Evolutionary conservation across 2,888 invertebrate species (phyloP).

Genomic region (Nudaria mundana): DNA sequence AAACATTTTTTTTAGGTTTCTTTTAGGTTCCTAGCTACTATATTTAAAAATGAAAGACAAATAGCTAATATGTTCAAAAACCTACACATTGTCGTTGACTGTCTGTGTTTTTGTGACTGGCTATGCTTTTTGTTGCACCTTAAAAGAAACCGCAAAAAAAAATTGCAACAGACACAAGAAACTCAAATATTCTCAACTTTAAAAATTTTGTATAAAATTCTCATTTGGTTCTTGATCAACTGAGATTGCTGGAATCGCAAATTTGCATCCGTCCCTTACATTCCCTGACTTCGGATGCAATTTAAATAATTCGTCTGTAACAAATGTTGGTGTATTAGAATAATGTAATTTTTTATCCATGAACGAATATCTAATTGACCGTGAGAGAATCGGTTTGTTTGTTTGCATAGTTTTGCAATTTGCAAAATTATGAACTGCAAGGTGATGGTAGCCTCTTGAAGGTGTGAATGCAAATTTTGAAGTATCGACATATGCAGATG

Average conservation of each 20-base stretch:
- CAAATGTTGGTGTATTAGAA: slow-evolving; percentile 59
- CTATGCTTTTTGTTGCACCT: too few relatives aligned
- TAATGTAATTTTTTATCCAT: slow-evolving; percentile 53
- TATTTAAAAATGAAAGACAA: too few relatives aligned
- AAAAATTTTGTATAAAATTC: slow-evolving; percentile 70
- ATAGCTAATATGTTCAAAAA: too few relatives aligned
- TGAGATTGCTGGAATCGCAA: slow-evolving; percentile 55
- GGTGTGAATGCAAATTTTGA: slow-evolving; percentile 45
- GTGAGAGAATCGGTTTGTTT: slow-evolving; percentile 50
- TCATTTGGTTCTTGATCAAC: slow-evolving; percentile 68
- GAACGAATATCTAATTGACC: slow-evolving; percentile 63
- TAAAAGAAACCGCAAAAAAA: slow-evolving; percentile 29
- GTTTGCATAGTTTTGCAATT: slow-evolving; percentile 39
- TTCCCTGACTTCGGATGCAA: slow-evolving; percentile 45
- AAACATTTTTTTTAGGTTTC: too few relatives aligned
- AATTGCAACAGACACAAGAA: slow-evolving; percentile 35
- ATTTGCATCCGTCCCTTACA: slow-evolving; percentile 64
- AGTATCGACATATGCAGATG: slow-evolving; percentile 61
- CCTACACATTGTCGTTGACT: too few relatives aligned
- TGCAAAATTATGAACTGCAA: slow-evolving; percentile 19
- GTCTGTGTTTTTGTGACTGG: too few relatives aligned
- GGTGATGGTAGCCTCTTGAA: slow-evolving; percentile 20
- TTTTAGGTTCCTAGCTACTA: too few relatives aligned
- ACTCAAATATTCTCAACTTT: slow-evolving; percentile 41
- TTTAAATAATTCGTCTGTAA: slow-evolving; percentile 73